A percentile compares a stretch with the other conserved stretches of the same genome.
These are phyloP conservation scores for Callyntrura sp. DNA, from an alignment of 2,888 invertebrate species.

Conservation along the genomic window DNA sequence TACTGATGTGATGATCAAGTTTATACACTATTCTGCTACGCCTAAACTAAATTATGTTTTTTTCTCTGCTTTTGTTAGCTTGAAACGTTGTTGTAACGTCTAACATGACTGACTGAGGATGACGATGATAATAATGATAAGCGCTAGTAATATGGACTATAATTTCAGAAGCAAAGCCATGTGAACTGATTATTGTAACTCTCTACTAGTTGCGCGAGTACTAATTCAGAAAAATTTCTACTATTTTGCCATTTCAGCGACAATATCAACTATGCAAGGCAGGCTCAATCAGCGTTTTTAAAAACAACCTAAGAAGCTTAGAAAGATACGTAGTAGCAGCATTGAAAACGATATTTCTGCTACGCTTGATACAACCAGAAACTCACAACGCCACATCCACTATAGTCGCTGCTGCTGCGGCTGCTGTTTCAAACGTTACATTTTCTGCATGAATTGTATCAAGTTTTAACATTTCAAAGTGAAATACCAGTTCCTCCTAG, in stretches of 20 bases:
- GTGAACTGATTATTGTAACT: neutral
- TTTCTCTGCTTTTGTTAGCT: too few relatives aligned
- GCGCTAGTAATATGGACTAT: neutral
- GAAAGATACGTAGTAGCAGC: too few relatives aligned
- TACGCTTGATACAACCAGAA: too few relatives aligned
- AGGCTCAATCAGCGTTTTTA: neutral
- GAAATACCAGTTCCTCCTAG: too few relatives aligned
- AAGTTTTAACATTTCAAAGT: neutral
- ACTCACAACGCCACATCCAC: too few relatives aligned
- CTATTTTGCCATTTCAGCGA: slow-evolving; percentile 23
- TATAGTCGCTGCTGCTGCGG: neutral
- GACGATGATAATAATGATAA: slow-evolving; percentile 20
- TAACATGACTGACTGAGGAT: slow-evolving; percentile 43
- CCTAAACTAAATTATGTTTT: too few relatives aligned
- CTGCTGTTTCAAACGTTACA: neutral
- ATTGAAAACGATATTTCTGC: slow-evolving; percentile 8
- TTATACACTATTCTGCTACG: neutral
- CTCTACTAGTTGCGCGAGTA: neutral
- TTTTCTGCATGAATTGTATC: slow-evolving; percentile 39
- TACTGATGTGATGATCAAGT: too few relatives aligned
- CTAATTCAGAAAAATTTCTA: slow-evolving; percentile 22
- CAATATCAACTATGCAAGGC: neutral
- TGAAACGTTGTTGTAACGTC: slow-evolving; percentile 39
- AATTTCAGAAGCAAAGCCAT: too few relatives aligned
- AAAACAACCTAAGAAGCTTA: neutral